These are phyloP conservation scores for Pollimyrus isidori DNA, from an alignment of 2,113 vertebrate species.

Conservation along the genomic window DNA sequence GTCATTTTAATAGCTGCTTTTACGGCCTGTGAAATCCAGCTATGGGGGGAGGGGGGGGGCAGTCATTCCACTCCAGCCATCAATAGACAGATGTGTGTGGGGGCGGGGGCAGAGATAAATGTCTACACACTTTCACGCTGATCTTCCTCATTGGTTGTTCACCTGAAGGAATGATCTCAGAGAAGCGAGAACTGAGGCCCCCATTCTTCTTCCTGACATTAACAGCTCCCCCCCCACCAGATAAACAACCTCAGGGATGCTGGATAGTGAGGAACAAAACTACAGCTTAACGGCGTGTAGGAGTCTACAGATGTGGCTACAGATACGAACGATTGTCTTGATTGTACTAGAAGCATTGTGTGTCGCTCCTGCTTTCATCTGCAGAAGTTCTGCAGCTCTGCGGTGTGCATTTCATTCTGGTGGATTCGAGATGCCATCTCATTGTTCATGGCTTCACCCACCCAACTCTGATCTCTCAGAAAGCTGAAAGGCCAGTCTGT, in stretches of 20 bases:
- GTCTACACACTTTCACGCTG: neutral
- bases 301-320: neutral
- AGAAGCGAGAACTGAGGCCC: neutral
- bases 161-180: neutral
- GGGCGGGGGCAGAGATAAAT: neutral
- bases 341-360: neutral
- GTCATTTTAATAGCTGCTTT: conserved; percentile 19
- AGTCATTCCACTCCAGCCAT: neutral
- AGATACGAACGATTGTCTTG: neutral
- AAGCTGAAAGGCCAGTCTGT: neutral
- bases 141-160: neutral
- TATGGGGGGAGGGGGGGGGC: neutral
- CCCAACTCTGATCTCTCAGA: neutral
- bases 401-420: neutral
- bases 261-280: neutral
- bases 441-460: conserved; percentile 5
- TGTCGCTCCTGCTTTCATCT: neutral
- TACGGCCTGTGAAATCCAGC: conserved; percentile 4
- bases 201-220: neutral
- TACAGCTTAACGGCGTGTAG: neutral
- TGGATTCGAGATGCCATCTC: neutral
- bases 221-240: neutral
- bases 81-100: conserved; percentile 12
- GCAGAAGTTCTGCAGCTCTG: neutral
- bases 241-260: neutral